Percentiles rank a stretch among this genome's conserved stretches.
These are phyloP conservation scores for Sminthopsis crassicaudata DNA, from an alignment of 2,113 vertebrate species.

Conservation along the genomic window DNA sequence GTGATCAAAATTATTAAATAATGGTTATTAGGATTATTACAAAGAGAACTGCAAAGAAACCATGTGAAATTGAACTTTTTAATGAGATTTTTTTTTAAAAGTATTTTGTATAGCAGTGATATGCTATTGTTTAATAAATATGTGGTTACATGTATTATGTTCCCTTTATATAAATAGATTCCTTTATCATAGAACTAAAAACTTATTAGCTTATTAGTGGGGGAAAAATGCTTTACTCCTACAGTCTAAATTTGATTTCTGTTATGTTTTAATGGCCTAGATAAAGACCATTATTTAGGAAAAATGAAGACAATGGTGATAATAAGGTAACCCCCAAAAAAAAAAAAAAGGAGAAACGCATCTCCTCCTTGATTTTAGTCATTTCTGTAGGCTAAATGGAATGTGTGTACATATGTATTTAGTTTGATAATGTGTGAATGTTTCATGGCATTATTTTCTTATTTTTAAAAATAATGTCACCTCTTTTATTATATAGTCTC, in stretches of 20 bases:
- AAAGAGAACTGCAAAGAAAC: background rate
- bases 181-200: conserved; percentile 9
- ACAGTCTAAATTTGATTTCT: conserved; percentile 7
- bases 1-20: conserved; percentile 53
- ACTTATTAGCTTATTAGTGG: conserved; percentile 25
- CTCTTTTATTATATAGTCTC: conserved; percentile 71
- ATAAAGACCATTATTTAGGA: background rate
- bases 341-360: conserved; percentile 13
- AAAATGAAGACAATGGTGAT: background rate
- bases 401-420: background rate
- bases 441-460: conserved; percentile 4
- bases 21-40: conserved; percentile 33
- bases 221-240: conserved; percentile 20
- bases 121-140: conserved; percentile 26
- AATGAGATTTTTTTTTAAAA: conserved; percentile 53
- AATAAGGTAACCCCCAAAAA: conserved; percentile 15
- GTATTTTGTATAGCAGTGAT: conserved; percentile 31
- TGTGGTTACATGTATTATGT: conserved; percentile 36
- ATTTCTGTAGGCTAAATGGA: background rate
- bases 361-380: conserved; percentile 38
- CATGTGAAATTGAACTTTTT: conserved; percentile 20
- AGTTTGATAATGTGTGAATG: background rate
- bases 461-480: background rate
- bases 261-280: background rate
- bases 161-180: conserved; percentile 40